These are phyloP conservation scores for Troglohyphantes excavatus DNA, from an alignment of 2,888 invertebrate genomes.

Conservation along the genomic window DNA sequence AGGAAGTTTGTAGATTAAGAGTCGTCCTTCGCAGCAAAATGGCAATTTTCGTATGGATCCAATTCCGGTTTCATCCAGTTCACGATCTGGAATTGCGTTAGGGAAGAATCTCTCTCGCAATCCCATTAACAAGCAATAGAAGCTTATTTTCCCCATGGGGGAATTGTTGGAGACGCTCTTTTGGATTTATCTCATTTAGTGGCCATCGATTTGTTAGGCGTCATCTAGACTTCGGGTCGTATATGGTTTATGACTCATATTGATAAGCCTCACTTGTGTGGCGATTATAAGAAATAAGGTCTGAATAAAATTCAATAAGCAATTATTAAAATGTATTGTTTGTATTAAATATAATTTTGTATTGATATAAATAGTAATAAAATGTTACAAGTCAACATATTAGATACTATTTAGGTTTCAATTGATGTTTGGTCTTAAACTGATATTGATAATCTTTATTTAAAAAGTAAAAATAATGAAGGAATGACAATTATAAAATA, in stretches of 20 bases:
- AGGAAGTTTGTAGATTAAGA: slow-evolving; percentile 44
- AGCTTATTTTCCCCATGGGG: slow-evolving; percentile 54
- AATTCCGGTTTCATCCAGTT: slow-evolving; percentile 53
- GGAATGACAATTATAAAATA: no score
- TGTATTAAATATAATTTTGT: no score
- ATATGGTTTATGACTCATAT: neutral
- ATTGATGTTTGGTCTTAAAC: no score
- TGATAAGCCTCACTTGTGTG: no score
- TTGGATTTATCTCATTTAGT: slow-evolving; percentile 46
- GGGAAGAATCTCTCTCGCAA: slow-evolving; percentile 34
- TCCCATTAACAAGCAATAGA: slow-evolving; percentile 58
- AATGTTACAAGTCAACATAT: no score
- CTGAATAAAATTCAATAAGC: no score
- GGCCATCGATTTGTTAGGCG: slow-evolving; percentile 34
- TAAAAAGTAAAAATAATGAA: no score
- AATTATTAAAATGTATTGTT: no score
- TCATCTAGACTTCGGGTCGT: neutral
- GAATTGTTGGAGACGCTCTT: slow-evolving; percentile 39
- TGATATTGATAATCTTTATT: no score
- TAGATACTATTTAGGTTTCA: no score
- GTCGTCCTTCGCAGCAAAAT: slow-evolving; percentile 48
- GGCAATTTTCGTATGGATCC: slow-evolving; percentile 50
- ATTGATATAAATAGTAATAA: no score
- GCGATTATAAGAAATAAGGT: no score
- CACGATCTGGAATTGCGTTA: slow-evolving; percentile 62